Evolutionary conservation across 2,113 vertebrate species (phyloP).

Genomic region (Xiphophorus hellerii): DNA sequence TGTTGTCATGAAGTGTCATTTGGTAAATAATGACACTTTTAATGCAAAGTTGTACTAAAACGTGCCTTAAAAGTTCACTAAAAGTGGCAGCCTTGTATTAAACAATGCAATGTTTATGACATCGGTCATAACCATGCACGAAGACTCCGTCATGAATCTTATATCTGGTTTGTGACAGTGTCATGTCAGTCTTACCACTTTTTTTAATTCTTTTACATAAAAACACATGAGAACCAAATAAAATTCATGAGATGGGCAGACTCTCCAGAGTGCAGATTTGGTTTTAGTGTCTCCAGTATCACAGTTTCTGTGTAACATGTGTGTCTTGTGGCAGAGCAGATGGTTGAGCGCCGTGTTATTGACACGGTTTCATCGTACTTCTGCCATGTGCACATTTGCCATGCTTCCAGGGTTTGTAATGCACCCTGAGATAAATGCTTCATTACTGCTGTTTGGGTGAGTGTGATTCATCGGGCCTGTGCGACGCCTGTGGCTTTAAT

Average conservation of each 20-base stretch:
- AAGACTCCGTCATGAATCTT: too few species aligned
- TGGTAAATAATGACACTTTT: too few species aligned
- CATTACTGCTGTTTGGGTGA: conserved; percentile 63
- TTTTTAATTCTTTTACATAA: not conserved
- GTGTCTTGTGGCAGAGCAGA: conserved; percentile 56
- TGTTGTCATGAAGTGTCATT: too few species aligned
- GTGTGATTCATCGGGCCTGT: conserved; percentile 59
- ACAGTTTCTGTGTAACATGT: conserved; percentile 31
- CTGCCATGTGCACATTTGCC: conserved; percentile 43
- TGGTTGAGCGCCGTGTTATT: conserved; percentile 59
- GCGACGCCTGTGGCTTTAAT: conserved; percentile 49
- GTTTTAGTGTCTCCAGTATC: conserved; percentile 23
- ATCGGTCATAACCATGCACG: too few species aligned
- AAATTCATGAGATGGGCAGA: not conserved
- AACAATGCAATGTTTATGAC: too few species aligned
- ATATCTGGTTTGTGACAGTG: too few species aligned
- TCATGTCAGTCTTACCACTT: too few species aligned
- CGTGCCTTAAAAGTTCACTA: too few species aligned
- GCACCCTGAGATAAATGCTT: conserved; percentile 67
- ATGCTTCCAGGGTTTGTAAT: conserved; percentile 63
- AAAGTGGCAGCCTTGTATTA: too few species aligned
- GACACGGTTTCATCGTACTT: conserved; percentile 59
- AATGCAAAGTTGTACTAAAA: too few species aligned
- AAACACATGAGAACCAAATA: not conserved
- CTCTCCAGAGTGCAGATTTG: conserved; percentile 11